A percentile compares a stretch with the other conserved stretches of the same genome.
phyloP scores from a whole-genome alignment of 2,888 invertebrate species.

The Philereme vetulata region DNA sequence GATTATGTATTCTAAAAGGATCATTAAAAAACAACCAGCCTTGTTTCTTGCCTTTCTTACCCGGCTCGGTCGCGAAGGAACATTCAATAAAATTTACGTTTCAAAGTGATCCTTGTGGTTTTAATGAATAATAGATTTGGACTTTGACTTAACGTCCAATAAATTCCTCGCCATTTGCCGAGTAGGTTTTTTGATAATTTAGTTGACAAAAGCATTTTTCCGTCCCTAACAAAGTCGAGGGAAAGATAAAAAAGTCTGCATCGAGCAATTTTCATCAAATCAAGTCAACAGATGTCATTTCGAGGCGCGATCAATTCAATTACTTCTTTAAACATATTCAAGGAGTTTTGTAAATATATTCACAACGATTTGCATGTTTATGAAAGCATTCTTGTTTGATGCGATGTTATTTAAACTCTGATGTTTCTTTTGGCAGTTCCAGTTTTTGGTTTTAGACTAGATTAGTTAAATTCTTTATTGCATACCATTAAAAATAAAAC shows the following conservation, averaged over 20 bases:
- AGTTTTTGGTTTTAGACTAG: too few species aligned
- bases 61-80: too few species aligned
- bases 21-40: too few species aligned
- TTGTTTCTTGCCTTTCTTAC: too few species aligned
- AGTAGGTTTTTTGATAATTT: constrained; percentile 4
- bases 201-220: constrained; percentile 8
- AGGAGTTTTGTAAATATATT: constrained; percentile 20
- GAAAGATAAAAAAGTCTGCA: constrained; percentile 48
- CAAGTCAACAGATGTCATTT: constrained; percentile 68
- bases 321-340: constrained; percentile 75
- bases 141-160: too few species aligned
- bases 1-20: too few species aligned
- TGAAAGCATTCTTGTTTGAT: constrained; percentile 47
- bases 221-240: constrained; percentile 38
- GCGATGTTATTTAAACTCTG: constrained; percentile 43
- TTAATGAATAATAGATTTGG: too few species aligned
- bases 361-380: constrained; percentile 72
- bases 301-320: constrained; percentile 67
- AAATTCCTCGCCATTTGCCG: neutral
- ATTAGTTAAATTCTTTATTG: too few species aligned
- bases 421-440: neutral
- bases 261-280: constrained; percentile 69
- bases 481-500: too few species aligned
- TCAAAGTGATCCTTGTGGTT: too few species aligned
- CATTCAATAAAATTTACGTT: too few species aligned